Percentiles rank a stretch among this genome's conserved stretches.
Evolutionary conservation across 2,797 vertebrate genomes (phyloP).

Genomic region (Bradypodion ventrale): DNA sequence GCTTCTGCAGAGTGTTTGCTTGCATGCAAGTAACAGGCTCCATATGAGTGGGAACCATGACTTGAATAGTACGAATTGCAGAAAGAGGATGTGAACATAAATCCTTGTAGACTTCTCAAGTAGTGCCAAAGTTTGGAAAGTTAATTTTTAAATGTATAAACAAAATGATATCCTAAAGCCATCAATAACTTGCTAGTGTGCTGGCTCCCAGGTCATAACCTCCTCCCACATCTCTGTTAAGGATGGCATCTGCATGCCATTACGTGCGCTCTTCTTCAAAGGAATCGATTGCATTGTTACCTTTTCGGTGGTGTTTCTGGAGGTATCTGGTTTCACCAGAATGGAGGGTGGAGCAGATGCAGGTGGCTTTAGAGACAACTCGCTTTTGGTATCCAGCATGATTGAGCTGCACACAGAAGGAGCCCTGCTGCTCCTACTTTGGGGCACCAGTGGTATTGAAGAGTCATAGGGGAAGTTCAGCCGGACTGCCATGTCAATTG

Average conservation of each 20-base stretch:
- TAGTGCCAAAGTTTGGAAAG: no score
- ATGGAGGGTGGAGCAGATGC: slow-evolving; percentile 86
- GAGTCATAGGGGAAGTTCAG: slow-evolving; percentile 69
- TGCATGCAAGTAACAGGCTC: not conserved
- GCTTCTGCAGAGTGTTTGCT: not conserved
- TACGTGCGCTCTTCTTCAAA: no score
- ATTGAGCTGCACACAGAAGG: slow-evolving; percentile 81
- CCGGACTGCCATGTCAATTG: slow-evolving; percentile 75
- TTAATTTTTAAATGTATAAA: no score
- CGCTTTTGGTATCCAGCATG: slow-evolving; percentile 78
- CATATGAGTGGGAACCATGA: not conserved
- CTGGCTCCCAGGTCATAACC: no score
- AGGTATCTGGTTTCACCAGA: slow-evolving; percentile 89
- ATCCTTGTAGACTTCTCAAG: not conserved
- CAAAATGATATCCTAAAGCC: no score
- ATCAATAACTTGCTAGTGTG: no score
- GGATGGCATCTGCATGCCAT: no score
- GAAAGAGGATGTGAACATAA: not conserved
- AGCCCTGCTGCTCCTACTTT: slow-evolving; percentile 77
- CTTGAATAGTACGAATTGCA: not conserved
- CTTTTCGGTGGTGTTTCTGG: slow-evolving; percentile 86
- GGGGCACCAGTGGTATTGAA: slow-evolving; percentile 62
- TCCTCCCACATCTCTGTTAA: no score
- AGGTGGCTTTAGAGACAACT: slow-evolving; percentile 73
- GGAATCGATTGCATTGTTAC: slow-evolving; percentile 63